These are phyloP conservation scores for Smittia aterrima DNA, from an alignment of 2,888 invertebrate species.

Conservation along the genomic window DNA sequence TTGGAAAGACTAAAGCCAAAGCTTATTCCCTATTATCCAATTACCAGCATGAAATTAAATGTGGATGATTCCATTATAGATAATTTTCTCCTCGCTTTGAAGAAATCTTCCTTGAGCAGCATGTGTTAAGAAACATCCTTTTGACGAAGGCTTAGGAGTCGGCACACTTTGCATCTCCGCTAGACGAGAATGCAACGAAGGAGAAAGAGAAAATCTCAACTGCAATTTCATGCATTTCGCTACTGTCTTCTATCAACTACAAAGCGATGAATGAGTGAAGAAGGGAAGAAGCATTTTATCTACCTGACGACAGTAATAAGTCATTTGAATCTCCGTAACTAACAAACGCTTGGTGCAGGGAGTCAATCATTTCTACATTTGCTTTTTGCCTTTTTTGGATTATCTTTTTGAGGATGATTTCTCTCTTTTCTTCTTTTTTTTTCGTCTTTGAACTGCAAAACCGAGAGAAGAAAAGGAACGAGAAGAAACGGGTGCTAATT, in stretches of 20 bases:
- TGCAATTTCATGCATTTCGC: too few relatives aligned
- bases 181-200: conserved; percentile 6
- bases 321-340: conserved; percentile 17
- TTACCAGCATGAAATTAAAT: conserved; percentile 41
- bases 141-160: background rate
- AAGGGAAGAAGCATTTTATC: too few relatives aligned
- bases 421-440: background rate
- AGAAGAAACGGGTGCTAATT: conserved; percentile 38
- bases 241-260: too few relatives aligned
- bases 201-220: too few relatives aligned
- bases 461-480: background rate
- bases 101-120: conserved; percentile 29
- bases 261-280: too few relatives aligned
- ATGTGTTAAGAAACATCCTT: conserved; percentile 25
- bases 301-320: background rate
- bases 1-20: conserved; percentile 17
- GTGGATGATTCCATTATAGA: conserved; percentile 41
- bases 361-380: conserved; percentile 40
- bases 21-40: conserved; percentile 39
- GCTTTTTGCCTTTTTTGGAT: conserved; percentile 40
- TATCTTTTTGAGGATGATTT: conserved; percentile 36
- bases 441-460: background rate
- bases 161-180: conserved; percentile 36
- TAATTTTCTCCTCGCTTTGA: conserved; percentile 27
- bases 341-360: conserved; percentile 5